Conservation (phyloP, 2,113 vertebrate species). For the Microcebus tavaratra region DNA sequence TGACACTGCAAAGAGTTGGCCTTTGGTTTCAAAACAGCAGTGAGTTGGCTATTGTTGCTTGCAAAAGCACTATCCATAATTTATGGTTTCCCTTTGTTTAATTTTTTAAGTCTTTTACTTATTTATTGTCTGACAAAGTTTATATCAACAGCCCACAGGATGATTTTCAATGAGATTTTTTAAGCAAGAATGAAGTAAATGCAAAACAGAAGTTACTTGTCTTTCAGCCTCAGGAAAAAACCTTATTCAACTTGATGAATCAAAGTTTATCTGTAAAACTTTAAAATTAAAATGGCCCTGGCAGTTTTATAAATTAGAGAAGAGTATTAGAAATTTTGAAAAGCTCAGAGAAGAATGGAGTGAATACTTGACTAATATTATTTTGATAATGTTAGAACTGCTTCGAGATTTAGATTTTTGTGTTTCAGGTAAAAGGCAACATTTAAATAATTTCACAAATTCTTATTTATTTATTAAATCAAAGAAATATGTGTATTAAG, state of each 20-base stretch:
- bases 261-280: neutral
- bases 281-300: neutral
- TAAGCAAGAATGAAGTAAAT: conserved; percentile 38
- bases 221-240: neutral
- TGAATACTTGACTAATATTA: neutral
- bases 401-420: neutral
- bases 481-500: neutral
- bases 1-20: neutral
- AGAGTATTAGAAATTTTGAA: neutral
- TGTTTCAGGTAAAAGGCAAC: neutral
- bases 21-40: conserved; percentile 29
- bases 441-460: neutral
- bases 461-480: neutral
- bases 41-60: conserved; percentile 10
- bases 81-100: conserved; percentile 50
- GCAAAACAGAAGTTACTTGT: neutral
- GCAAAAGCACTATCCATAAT: conserved; percentile 23
- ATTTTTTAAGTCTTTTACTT: conserved; percentile 62
- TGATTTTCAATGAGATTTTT: conserved; percentile 63
- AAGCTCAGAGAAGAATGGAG: neutral
- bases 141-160: conserved; percentile 15
- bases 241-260: conserved; percentile 5
- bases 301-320: conserved; percentile 24
- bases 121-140: conserved; percentile 48
- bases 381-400: neutral